Evolutionary conservation across 2,113 vertebrate species (phyloP).

Genomic region (Castor canadensis): DNA sequence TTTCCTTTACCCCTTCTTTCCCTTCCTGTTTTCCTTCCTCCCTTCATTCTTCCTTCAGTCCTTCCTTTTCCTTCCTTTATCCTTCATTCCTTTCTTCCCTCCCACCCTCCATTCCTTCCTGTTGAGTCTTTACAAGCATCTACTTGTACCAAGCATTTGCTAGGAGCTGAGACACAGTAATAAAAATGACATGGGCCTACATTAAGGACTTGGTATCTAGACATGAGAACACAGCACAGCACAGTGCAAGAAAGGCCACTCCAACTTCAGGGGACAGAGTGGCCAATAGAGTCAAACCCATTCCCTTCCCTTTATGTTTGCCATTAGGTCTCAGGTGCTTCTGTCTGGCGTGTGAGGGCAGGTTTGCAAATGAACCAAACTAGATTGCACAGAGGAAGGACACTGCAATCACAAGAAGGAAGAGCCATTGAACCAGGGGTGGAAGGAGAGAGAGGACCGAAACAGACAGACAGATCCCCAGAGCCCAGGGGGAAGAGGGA

Average conservation of each 20-base stretch:
- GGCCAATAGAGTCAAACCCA: background rate
- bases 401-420: background rate
- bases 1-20: background rate
- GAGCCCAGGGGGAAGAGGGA: background rate
- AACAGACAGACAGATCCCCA: background rate
- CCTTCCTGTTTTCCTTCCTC: background rate
- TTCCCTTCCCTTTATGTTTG: background rate
- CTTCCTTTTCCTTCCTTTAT: too few species aligned
- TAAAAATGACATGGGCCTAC: background rate
- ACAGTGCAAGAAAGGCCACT: background rate
- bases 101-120: background rate
- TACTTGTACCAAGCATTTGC: background rate
- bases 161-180: background rate
- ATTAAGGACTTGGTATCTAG: background rate
- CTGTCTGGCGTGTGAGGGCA: background rate
- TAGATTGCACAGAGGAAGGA: background rate
- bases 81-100: background rate
- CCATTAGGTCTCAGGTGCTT: background rate
- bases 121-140: background rate
- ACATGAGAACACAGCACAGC: background rate
- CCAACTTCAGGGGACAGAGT: background rate
- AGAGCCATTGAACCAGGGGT: rapidly evolving
- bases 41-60: background rate
- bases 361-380: background rate
- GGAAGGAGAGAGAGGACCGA: background rate